These are phyloP conservation scores for Galbula dea DNA, from an alignment of 2,113 vertebrate genomes.

Conservation along the genomic window DNA sequence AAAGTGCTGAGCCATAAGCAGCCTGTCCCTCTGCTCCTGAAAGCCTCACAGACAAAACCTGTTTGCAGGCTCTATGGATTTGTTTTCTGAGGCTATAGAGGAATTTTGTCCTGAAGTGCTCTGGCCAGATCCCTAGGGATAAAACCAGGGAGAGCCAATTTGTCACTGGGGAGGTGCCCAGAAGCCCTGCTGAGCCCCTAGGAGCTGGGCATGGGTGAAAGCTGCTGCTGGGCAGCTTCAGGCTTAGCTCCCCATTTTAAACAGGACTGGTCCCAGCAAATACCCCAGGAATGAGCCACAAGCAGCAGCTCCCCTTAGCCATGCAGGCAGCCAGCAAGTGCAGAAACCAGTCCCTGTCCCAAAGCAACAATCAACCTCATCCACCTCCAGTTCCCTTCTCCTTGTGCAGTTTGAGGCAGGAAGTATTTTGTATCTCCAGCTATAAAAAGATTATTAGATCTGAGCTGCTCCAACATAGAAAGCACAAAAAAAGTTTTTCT, in stretches of 20 bases:
- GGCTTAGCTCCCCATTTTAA: not conserved
- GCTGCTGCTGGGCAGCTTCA: not conserved
- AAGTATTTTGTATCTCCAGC: not conserved
- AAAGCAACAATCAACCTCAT: not conserved
- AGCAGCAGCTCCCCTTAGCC: fast-evolving
- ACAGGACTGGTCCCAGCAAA: not conserved
- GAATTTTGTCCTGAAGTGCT: not conserved
- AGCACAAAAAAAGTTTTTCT: not conserved
- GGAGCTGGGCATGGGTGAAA: not conserved
- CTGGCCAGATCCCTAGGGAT: not conserved
- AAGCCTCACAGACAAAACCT: not conserved
- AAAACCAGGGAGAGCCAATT: not conserved
- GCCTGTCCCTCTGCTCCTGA: not conserved
- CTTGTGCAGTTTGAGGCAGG: not conserved
- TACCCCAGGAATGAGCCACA: not conserved
- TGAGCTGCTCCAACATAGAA: not conserved
- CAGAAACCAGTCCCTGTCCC: not conserved
- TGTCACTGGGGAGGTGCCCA: not conserved
- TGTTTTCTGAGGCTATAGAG: not conserved
- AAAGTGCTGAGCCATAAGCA: not conserved
- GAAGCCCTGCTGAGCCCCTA: not conserved
- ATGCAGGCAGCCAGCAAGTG: fast-evolving
- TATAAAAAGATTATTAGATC: not conserved
- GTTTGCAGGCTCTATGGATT: not conserved
- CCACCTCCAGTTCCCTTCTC: not conserved